Evolutionary conservation across 2,888 invertebrate species (phyloP), one percentile per base, ranked within the genome.

Genomic region (Protonemura montana): DNA sequence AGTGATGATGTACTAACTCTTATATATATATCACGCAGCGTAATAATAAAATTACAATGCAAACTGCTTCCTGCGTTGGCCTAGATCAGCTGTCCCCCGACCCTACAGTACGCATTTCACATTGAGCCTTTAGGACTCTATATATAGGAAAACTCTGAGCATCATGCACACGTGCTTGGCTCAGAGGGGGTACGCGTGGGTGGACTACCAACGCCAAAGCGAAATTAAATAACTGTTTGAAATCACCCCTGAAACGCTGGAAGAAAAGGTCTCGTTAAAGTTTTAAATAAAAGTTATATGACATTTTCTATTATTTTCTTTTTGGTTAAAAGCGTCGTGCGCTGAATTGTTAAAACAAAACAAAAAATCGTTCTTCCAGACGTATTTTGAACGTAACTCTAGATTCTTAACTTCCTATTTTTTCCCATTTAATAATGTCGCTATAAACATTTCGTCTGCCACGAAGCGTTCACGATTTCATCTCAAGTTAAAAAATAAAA

Each of bases 211-310:
- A 59, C 59, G 16, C 6, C 7, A 21, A 21, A 59, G 21, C 16
- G 59, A 59, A 59, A 59, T 59, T 59, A 59, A 59, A 59, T 59
- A 59, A 59, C 59, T 13, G 59, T 59, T 59, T 59, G 59, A 59
- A 59, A 59, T 21, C 59, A 59, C 59, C 59, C 59, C 13, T 13
- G 21, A 59, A 59, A 21, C 59, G 59, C 2, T n/a, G n/a, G n/a
- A n/a, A 59, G 21, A 59, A 59, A 59, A 59, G 16, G 59, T 59
- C 35, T 6, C 10, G 59, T 59, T 59, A 35, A 3, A 6, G 35
- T 35, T 35, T 35, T 35, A 35, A 35, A 35, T 35, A 35, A 35
- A 10, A n/a, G n/a, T n/a, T n/a, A 59, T 59, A 59, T 59, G 59
- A 59, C 59, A 59, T 59, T 59, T 59, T 59, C 59, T 59, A 59